Evolutionary conservation across 2,113 vertebrate genomes (phyloP), one percentile per base, ranked within the genome.

Genomic region (Capreolus pygargus): DNA sequence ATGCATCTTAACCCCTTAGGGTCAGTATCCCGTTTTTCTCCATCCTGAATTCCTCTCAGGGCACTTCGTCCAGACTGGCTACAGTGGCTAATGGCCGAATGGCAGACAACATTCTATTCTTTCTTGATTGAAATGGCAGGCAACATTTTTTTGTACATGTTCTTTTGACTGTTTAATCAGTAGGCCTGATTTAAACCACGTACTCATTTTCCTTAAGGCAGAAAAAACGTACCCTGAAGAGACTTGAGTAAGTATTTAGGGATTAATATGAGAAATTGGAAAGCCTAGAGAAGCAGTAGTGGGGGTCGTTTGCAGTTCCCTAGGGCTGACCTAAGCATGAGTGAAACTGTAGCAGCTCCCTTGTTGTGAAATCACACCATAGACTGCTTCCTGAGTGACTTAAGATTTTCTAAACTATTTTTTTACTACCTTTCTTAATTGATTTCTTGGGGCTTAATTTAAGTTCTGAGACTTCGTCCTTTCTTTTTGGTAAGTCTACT

Each of bases 111-210:
- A 15, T 55, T 36, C 33, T 82, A 15, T 55, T 83, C 21, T 82
- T 82, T 54, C 28, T 54, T 81, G 45, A 82, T 33, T 52, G 47
- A 33, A 83, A 83, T 83, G 81, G 33, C 47, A 83, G 50, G 33
- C 81, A 83, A 25, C 50, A 9, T 50, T 81, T 47, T 79, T 79
- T 47, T 39, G 21, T 54, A 55, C 23, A 0, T 84, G 52, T 55
- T 88, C 55, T 93, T 93, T 92, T 96, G 83, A 90, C 83, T 47
- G 30, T 57, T 89, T 91, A 91, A 43, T 97, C 25, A 54, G n/a
- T 92, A 82, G 60, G 43, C 58, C 43, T 90, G 52, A 58, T 76
- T 97, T 79, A 94, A 25, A 93, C 45, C 30, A 39, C 84, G 28
- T 74, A 43, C 50, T 43, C n/a, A 74, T 94, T 95, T 97, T 94